These are phyloP conservation scores for Stictonetta naevosa DNA, from an alignment of 2,113 vertebrate species.

Conservation along the genomic window DNA sequence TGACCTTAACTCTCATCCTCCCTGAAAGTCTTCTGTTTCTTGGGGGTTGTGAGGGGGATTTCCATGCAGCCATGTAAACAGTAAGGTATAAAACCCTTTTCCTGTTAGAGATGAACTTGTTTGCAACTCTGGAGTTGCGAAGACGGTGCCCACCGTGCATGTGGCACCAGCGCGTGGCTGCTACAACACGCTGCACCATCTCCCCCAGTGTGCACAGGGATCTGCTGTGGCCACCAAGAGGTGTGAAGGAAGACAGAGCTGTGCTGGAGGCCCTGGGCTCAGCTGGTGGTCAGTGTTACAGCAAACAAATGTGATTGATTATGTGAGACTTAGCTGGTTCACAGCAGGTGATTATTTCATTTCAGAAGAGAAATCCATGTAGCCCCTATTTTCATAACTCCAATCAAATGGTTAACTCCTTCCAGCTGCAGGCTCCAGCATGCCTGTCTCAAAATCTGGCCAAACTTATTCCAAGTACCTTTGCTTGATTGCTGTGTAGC, in stretches of 20 bases:
- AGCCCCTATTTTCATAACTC: neutral
- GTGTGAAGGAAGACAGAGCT: neutral
- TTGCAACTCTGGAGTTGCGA: neutral
- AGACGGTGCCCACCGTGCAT: neutral
- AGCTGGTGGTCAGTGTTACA: neutral
- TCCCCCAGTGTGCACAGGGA: neutral
- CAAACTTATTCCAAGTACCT: neutral
- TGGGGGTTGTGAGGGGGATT: neutral
- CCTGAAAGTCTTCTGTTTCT: neutral
- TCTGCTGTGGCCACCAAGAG: neutral
- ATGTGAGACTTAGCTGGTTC: neutral
- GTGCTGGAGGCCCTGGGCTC: neutral
- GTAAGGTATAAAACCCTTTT: fast-evolving
- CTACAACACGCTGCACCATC: fast-evolving
- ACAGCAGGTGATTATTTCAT: neutral
- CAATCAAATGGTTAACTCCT: neutral
- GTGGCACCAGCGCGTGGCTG: neutral
- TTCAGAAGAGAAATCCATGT: neutral
- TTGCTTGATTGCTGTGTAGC: neutral
- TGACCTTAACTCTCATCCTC: neutral
- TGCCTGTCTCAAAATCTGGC: neutral
- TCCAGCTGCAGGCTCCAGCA: neutral
- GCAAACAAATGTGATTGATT: neutral
- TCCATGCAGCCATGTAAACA: neutral
- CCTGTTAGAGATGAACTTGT: neutral